phyloP scores from a whole-genome alignment of 2,797 vertebrate species.

The Acestrorhynchus altus region DNA sequence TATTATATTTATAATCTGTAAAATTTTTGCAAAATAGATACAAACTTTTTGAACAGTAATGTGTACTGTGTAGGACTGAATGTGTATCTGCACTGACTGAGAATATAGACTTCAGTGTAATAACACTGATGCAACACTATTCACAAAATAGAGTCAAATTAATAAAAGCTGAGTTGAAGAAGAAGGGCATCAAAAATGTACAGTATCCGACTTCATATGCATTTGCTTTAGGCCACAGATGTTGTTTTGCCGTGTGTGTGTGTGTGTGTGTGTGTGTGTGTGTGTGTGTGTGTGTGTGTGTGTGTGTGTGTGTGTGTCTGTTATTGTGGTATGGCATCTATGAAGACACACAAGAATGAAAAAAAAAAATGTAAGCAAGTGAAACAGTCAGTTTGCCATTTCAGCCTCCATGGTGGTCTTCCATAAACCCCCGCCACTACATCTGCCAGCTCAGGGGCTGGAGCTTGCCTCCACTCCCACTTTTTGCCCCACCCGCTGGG shows the following conservation, averaged over 20 bases:
- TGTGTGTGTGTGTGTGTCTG: conserved; percentile 10
- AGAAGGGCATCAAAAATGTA: neutral
- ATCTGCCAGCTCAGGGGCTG: conserved; percentile 79
- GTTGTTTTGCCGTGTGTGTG: conserved; percentile 28
- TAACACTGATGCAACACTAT: no score
- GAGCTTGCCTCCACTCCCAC: conserved; percentile 61
- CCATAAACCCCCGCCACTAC: conserved; percentile 83
- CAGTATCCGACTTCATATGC: conserved; percentile 45
- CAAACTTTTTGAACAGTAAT: no score
- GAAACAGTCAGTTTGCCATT: conserved; percentile 70
- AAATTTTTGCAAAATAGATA: no score
- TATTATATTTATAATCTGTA: no score
- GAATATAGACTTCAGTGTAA: neutral
- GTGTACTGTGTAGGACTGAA: no score
- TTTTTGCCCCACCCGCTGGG: conserved; percentile 66
- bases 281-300: conserved; percentile 21
- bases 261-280: neutral
- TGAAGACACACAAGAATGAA: conserved; percentile 44
- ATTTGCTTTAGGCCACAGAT: conserved; percentile 34
- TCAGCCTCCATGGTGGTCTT: conserved; percentile 76
- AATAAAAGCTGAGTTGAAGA: neutral
- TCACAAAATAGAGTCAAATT: neutral
- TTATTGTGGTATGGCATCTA: no score
- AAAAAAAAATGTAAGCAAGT: conserved; percentile 45
- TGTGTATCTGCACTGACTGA: neutral